These are phyloP conservation scores for Nowickia ferox DNA, from an alignment of 2,888 invertebrate species.

Conservation along the genomic window DNA sequence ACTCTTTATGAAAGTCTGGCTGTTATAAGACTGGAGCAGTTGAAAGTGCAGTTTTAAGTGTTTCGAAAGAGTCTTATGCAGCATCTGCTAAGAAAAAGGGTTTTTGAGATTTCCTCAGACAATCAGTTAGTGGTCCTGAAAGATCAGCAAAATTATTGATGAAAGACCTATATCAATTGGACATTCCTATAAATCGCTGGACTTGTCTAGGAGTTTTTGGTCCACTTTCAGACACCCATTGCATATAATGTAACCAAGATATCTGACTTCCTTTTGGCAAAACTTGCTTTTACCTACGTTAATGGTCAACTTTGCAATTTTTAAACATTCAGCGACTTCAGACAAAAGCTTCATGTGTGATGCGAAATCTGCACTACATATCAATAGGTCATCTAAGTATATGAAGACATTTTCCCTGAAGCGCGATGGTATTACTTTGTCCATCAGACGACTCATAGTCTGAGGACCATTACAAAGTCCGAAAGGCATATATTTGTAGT, in stretches of 20 bases:
- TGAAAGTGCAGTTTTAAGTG: slow-evolving; percentile 42
- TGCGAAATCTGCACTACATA: not conserved
- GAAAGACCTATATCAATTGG: slow-evolving; percentile 57
- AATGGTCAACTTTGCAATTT: slow-evolving; percentile 16
- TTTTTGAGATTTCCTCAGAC: slow-evolving; percentile 24
- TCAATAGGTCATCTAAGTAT: not conserved
- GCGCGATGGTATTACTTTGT: not conserved
- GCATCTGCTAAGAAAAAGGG: slow-evolving; percentile 19
- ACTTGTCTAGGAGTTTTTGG: slow-evolving; percentile 19
- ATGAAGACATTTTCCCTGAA: slow-evolving; percentile 1
- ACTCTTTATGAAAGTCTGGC: slow-evolving; percentile 44
- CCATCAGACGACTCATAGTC: not conserved
- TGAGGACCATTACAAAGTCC: not conserved
- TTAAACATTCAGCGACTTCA: not conserved
- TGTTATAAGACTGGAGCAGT: slow-evolving; percentile 45
- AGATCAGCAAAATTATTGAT: slow-evolving; percentile 48
- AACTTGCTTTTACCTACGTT: slow-evolving; percentile 57
- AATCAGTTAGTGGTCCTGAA: slow-evolving; percentile 46
- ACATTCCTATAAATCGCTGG: slow-evolving; percentile 48
- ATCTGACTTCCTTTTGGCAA: not conserved
- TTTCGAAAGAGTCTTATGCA: slow-evolving; percentile 24
- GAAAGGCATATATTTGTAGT: not conserved
- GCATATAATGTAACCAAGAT: slow-evolving; percentile 26
- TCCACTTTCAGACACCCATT: slow-evolving; percentile 43
- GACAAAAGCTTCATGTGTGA: not conserved